These are phyloP conservation scores for Morus bassanus DNA, from an alignment of 2,797 vertebrate genomes.

Conservation along the genomic window DNA sequence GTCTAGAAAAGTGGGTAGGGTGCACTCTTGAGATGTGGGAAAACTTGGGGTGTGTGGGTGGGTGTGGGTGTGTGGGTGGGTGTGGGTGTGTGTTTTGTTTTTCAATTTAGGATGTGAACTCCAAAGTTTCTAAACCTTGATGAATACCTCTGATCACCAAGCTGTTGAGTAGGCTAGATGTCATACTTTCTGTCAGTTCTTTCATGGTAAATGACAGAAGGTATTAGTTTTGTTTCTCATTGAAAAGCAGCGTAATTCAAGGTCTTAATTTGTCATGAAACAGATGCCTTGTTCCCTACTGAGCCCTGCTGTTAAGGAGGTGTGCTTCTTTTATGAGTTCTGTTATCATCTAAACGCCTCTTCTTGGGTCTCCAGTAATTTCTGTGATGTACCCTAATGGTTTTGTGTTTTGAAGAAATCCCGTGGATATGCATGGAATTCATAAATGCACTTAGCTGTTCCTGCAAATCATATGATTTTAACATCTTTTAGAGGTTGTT, in stretches of 20 bases:
- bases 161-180: neutral
- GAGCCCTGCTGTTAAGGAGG: neutral
- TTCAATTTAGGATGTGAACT: neutral
- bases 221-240: neutral
- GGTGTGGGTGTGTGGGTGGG: too few relatives aligned
- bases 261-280: constrained; percentile 24
- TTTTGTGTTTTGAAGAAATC: neutral
- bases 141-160: neutral
- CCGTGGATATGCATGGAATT: neutral
- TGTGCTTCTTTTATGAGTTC: neutral
- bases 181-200: neutral
- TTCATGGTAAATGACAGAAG: neutral
- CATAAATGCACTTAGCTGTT: neutral
- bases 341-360: neutral
- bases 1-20: neutral
- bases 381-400: neutral
- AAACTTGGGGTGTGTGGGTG: too few relatives aligned
- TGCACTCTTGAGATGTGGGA: fast-evolving
- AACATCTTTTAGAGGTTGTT: neutral
- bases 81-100: neutral
- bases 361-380: neutral
- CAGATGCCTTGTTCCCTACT: neutral
- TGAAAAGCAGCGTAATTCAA: neutral
- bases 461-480: neutral
- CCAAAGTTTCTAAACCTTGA: neutral